Base-by-base conservation (phyloP, 2,113 vertebrate species). In the Pionites leucogaster region DNA sequence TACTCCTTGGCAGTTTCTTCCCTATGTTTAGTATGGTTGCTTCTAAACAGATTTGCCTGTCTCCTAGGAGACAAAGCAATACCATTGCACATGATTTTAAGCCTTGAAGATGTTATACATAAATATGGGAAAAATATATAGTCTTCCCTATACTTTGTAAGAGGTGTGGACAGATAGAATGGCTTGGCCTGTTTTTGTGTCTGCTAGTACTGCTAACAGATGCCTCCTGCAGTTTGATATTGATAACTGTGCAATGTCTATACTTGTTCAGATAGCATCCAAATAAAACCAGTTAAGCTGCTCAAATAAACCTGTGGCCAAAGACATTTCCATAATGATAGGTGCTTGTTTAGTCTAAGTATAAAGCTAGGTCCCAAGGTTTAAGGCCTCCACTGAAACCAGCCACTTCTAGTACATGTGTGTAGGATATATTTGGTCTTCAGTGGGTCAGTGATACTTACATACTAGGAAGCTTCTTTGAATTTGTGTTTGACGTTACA, bases 11-110 rank as follows among this genome's bases (percentile, higher is more conserved):
- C 88, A 90, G 17, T 17, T 42, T 88, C 15, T 77, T 90, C 23
- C 10, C 20, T 46, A 2, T 83, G 37, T 90, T 77, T 81, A 81
- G 10, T 63, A 14, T 67, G 44, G 67, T 53, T 7, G 4, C 15
- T 90, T 88, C 55, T 77, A 77, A 83, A 67, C 46, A 88, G 46
- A 75, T 92, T 71, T 88, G 39, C 33, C 9, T 17, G 39, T 95
- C 82, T 93, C 91, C 88, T 92, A 68, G 91, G 88, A 91, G 55
- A 92, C 80, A 81, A 88, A 88, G 55, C 46, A 70, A 31, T 77
- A 81, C 24, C 37, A 35, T 28, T 86, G 9, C 5, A 2, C 39
- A 37, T 88, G 2, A 74, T 86, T 77, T 90, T 88, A 86, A 74
- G 90, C 17, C 76, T 74, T 88, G 35, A 88, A 93, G 68, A 63